A percentile compares a stretch with the other conserved stretches of the same genome.
These are phyloP conservation scores for Caenorhabditis plicata DNA, from an alignment of 2,888 invertebrate genomes.

Conservation along the genomic window DNA sequence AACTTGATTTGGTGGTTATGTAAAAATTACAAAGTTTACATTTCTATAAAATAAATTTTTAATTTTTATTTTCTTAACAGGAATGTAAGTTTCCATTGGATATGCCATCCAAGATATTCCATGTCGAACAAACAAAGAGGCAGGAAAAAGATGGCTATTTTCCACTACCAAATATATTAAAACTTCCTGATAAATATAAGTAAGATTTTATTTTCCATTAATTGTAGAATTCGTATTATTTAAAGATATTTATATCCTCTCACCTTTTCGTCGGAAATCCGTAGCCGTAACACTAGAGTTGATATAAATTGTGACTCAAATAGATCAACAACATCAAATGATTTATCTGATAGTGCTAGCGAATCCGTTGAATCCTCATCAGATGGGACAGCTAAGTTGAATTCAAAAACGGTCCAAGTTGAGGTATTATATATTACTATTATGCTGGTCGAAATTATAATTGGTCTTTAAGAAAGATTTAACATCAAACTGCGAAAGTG, in stretches of 20 bases:
- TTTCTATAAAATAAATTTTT: slow-evolving; percentile 1
- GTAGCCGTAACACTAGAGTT: slow-evolving; percentile 5
- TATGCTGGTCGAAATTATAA: too few species aligned
- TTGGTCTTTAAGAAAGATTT: too few species aligned
- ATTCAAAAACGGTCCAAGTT: too few species aligned
- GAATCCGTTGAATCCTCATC: slow-evolving; percentile 1
- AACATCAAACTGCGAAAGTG: not conserved
- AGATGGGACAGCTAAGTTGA: too few species aligned
- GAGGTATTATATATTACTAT: too few species aligned
- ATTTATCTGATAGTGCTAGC: slow-evolving; percentile 1
- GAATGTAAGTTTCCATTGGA: slow-evolving; percentile 56
- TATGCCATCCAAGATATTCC: slow-evolving; percentile 56
- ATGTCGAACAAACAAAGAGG: slow-evolving; percentile 41
- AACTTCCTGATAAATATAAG: slow-evolving; percentile 41
- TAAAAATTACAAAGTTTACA: slow-evolving; percentile 18
- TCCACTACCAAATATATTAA: slow-evolving; percentile 48
- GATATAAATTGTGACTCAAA: too few species aligned
- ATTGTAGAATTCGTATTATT: not conserved
- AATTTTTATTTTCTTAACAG: slow-evolving; percentile 34
- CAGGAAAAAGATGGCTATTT: slow-evolving; percentile 37
- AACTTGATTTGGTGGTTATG: slow-evolving; percentile 23
- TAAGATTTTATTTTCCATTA: not conserved
- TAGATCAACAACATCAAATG: slow-evolving; percentile 1
- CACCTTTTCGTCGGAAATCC: slow-evolving; percentile 9
- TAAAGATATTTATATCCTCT: slow-evolving; percentile 13